Percentiles rank a stretch among this genome's conserved stretches.
Conservation (phyloP, 2,113 vertebrate genomes). For the Eretmochelys imbricata region DNA sequence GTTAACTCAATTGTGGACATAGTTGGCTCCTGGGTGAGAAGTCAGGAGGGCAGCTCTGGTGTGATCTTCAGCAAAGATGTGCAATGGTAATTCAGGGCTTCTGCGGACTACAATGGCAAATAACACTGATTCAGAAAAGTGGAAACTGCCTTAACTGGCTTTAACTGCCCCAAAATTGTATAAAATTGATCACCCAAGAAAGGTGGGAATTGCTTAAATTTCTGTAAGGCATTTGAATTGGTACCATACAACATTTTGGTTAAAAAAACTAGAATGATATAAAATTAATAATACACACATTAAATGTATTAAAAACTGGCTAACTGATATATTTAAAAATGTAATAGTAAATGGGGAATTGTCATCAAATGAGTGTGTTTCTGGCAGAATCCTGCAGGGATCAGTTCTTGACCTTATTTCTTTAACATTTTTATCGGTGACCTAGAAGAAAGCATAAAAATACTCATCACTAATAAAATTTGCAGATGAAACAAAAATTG, state of each 20-base stretch:
- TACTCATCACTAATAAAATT: background rate
- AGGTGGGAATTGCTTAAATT: background rate
- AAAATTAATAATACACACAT: background rate
- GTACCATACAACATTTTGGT: background rate
- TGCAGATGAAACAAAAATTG: background rate
- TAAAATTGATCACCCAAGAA: background rate
- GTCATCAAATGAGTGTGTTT: background rate
- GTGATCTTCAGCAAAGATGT: background rate
- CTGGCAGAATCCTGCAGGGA: background rate
- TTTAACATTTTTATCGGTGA: background rate
- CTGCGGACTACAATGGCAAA: background rate
- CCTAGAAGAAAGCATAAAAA: background rate
- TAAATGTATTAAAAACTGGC: background rate
- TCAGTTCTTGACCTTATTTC: background rate
- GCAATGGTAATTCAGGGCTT: constrained; percentile 48
- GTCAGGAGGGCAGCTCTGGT: constrained; percentile 53
- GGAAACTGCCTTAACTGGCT: background rate
- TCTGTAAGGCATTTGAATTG: background rate
- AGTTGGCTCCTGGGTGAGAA: constrained; percentile 52
- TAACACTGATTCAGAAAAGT: background rate
- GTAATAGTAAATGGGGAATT: background rate
- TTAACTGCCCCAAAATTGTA: background rate
- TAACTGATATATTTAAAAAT: background rate
- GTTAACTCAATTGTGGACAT: constrained; percentile 69
- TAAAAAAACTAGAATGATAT: background rate